Evolutionary conservation across 2,888 invertebrate genomes (phyloP), one percentile per base, ranked within the genome.

Genomic region (Autographa gamma): DNA sequence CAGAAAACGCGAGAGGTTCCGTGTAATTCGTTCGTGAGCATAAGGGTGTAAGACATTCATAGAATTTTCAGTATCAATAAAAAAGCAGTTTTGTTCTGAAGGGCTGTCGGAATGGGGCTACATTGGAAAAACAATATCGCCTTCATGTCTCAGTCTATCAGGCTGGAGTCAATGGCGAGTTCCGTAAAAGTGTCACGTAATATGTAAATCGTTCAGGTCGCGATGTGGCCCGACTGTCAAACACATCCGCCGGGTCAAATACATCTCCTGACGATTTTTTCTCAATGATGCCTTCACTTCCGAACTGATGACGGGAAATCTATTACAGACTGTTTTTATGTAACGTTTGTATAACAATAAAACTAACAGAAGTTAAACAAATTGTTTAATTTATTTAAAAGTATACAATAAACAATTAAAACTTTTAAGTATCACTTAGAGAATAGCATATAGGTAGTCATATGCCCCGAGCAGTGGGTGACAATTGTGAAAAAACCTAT

Each of bases 141-240:
- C 89, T 86, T 87, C 92, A 93, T 92, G 93, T 94, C 92, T 93
- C 93, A 93, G 93, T 94, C 93, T 91, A 93, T 94, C 92, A 90
- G 90, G 84, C 86, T 81, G 85, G 88, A 94, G 93, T 95, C 95
- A 94, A 95, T 94, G 93, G 89, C 83, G 91, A 91, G 88, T 89
- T 95, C 89, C 87, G 92, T 88, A 95, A 95, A 93, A 94, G 88
- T 93, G 92, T 95, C 95, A 95, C 95, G 95, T 95, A 93, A 91
- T 95, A 95, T 95, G 95, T 95, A 95, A 95, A 95, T 93, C 93
- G 94, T 93, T 92, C 92, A 94, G 93, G 93, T 93, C 91, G 93
- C 90, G 91, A 93, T 95, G 95, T 92, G 95, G 91, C 90, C 89
- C 91, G 94, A 94, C 93, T 95, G 94, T 93, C 94, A 95, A 94